Conservation (phyloP, 2,888 invertebrate species). For the Allolobophora icterica region DNA sequence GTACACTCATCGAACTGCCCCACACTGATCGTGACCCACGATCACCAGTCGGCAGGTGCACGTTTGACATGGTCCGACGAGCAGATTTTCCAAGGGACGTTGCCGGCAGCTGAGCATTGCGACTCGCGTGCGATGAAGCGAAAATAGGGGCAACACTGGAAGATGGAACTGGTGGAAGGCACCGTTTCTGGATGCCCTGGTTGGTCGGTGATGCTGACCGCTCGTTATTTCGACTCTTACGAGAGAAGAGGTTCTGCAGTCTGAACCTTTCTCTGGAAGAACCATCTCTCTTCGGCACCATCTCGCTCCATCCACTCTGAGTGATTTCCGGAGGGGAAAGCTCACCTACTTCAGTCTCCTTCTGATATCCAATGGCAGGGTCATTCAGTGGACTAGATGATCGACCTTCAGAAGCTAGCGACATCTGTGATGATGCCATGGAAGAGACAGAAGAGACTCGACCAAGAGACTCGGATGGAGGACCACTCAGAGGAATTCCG, state of each 20-base stretch:
- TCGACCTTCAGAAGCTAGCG: background rate
- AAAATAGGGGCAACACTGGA: background rate
- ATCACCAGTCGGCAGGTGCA: background rate
- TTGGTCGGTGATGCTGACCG: background rate
- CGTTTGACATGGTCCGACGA: slow-evolving; percentile 27
- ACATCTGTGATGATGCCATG: background rate
- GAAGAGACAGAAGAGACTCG: background rate
- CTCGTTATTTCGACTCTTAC: background rate
- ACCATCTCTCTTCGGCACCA: slow-evolving; percentile 21
- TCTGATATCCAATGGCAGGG: background rate
- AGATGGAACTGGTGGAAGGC: slow-evolving; percentile 22
- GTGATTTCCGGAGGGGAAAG: background rate
- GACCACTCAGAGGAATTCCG: slow-evolving; percentile 46
- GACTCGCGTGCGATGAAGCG: background rate
- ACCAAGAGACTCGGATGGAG: slow-evolving; percentile 24
- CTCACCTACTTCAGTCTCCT: background rate
- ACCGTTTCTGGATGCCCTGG: slow-evolving; percentile 19
- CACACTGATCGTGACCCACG: background rate
- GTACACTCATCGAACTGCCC: slow-evolving; percentile 25
- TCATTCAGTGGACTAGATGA: background rate
- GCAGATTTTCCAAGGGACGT: slow-evolving; percentile 6
- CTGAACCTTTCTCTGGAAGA: slow-evolving; percentile 41
- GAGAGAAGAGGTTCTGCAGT: slow-evolving; percentile 40
- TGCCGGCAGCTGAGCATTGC: background rate
- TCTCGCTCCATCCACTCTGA: background rate